Percentiles rank a stretch among this genome's conserved stretches.
Evolutionary conservation across 2,888 invertebrate genomes (phyloP).

Genomic region (Hartigia nigra): DNA sequence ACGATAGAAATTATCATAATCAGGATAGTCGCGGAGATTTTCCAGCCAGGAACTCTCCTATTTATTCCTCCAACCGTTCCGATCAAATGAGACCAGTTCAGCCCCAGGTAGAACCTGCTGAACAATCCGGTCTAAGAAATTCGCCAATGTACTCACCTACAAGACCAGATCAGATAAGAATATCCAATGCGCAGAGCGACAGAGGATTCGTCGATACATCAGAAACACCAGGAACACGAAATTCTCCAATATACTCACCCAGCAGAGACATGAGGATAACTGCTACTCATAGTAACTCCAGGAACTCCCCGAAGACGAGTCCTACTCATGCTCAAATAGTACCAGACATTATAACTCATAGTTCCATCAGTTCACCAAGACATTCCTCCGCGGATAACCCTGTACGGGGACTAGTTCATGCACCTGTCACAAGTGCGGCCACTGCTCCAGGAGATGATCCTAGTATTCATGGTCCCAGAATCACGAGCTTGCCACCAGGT

Average conservation of each 20-base stretch:
- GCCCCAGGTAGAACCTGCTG: not conserved
- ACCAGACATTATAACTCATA: conserved; percentile 39
- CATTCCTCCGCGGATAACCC: conserved; percentile 40
- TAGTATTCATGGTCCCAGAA: conserved; percentile 51
- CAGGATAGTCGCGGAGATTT: conserved; percentile 47
- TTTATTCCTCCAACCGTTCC: conserved; percentile 49
- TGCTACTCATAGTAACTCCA: conserved; percentile 65
- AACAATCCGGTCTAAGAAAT: not conserved
- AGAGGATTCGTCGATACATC: not conserved
- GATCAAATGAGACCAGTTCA: conserved; percentile 39
- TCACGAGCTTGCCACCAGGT: conserved; percentile 62
- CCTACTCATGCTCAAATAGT: conserved; percentile 43
- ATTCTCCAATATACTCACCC: conserved; percentile 46
- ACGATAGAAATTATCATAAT: conserved; percentile 41
- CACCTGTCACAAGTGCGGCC: conserved; percentile 57
- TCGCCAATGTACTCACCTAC: not conserved
- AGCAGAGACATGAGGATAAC: conserved; percentile 35
- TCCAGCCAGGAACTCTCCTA: conserved; percentile 47
- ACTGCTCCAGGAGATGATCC: conserved; percentile 44
- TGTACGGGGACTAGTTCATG: conserved; percentile 61
- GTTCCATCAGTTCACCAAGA: conserved; percentile 24
- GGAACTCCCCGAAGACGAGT: conserved; percentile 67
- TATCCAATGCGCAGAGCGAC: not conserved
- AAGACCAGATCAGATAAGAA: conserved; percentile 18
- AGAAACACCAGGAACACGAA: conserved; percentile 19